phyloP scores from a whole-genome alignment of 2,797 vertebrate species.

The Mionectes olivaceus region DNA sequence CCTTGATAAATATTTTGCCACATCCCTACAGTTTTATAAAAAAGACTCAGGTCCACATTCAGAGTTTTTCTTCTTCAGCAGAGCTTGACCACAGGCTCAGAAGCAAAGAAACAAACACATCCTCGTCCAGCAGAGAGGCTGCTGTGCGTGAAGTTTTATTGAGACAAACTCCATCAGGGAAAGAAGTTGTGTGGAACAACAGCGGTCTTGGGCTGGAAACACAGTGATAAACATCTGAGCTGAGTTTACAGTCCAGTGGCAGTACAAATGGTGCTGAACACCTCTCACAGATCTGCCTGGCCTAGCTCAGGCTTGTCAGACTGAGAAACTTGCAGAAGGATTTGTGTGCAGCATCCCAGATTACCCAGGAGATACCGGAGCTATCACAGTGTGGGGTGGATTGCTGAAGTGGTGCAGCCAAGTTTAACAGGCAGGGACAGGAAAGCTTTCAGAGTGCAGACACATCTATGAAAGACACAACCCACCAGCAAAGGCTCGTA shows the following conservation, averaged over 20 bases:
- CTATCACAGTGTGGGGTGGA: neutral
- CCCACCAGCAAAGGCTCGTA: neutral
- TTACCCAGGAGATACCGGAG: conserved; percentile 9
- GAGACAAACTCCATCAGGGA: conserved; percentile 24
- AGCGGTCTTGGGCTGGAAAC: neutral
- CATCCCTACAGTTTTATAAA: neutral
- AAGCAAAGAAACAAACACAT: neutral
- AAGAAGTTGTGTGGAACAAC: neutral
- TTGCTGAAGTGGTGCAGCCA: neutral
- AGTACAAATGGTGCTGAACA: conserved; percentile 55
- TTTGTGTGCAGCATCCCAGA: conserved; percentile 16
- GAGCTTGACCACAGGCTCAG: conserved; percentile 31
- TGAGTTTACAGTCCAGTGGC: conserved; percentile 31
- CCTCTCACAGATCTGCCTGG: neutral
- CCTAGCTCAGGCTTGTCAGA: neutral
- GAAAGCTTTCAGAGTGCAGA: neutral
- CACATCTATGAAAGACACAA: neutral
- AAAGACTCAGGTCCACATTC: neutral
- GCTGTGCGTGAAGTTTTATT: conserved; percentile 6
- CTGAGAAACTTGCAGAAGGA: neutral
- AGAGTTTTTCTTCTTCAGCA: conserved; percentile 27
- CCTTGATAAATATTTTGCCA: neutral
- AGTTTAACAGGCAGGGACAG: neutral
- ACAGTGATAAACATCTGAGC: neutral
- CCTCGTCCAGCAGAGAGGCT: conserved; percentile 23